Evolutionary conservation across 2,113 vertebrate species (phyloP).

Genomic region (Mastomys natalensis): DNA sequence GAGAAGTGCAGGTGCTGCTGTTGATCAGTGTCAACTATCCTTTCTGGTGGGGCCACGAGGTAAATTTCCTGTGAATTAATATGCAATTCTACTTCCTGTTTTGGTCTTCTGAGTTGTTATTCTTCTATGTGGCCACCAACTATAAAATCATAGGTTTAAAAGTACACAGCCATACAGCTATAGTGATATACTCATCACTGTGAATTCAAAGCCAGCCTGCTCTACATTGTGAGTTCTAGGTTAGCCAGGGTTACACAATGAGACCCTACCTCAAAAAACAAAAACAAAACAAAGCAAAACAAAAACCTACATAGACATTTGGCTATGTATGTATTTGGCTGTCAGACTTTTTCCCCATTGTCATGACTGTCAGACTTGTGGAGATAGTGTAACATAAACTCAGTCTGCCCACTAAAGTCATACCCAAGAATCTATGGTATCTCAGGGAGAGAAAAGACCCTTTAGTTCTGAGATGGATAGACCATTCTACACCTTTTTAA

Average conservation of each 20-base stretch:
- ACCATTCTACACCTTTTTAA: not conserved
- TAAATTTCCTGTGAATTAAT: constrained; percentile 29
- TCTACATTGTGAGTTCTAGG: not conserved
- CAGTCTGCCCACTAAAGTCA: not conserved
- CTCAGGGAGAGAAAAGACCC: not conserved
- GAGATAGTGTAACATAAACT: not conserved
- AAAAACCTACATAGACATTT: not conserved
- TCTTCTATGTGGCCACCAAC: not conserved
- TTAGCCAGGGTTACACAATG: not conserved
- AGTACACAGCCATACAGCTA: not conserved
- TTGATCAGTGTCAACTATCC: not conserved
- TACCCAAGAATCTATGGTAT: not conserved
- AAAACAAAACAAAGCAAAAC: not conserved
- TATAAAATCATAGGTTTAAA: not conserved
- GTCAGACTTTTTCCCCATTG: not conserved
- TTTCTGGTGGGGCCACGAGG: not conserved
- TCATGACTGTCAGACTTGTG: not conserved
- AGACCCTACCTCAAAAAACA: not conserved
- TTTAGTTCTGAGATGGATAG: not conserved
- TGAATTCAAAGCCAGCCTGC: not conserved
- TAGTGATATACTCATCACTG: not conserved
- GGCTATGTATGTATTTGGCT: not conserved
- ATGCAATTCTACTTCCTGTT: not conserved
- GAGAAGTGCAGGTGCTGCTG: not conserved
- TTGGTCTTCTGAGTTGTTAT: not conserved